A percentile compares a stretch with the other conserved stretches of the same genome.
Conservation (phyloP, 2,113 vertebrate species). For the Poeciliopsis prolifica region DNA sequence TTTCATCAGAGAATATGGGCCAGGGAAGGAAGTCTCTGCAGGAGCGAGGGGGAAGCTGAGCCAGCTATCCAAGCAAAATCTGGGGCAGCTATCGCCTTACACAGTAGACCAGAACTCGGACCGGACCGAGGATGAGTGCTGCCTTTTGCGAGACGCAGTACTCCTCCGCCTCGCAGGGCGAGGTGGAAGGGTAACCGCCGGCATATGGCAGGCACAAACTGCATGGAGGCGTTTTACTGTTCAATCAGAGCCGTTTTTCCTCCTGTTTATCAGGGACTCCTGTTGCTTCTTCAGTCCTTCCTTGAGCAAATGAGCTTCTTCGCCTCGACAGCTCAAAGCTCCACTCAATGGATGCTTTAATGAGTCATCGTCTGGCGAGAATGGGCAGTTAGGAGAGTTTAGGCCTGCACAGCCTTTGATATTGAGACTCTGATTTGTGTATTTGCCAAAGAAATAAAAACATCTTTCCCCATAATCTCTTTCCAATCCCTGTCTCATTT, state of each 20-base stretch:
- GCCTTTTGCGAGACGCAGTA: slow-evolving; percentile 2
- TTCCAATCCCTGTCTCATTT: slow-evolving; percentile 56
- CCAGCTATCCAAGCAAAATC: slow-evolving; percentile 56
- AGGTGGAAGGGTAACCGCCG: background rate
- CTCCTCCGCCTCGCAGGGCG: background rate
- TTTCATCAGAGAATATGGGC: slow-evolving; percentile 70
- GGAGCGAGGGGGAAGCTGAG: slow-evolving; percentile 30
- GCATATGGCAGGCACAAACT: background rate
- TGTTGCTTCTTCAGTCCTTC: slow-evolving; percentile 6
- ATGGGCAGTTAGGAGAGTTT: slow-evolving; percentile 38
- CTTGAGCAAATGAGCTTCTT: slow-evolving; percentile 27
- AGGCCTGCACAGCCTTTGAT: slow-evolving; percentile 59
- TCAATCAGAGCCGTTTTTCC: slow-evolving; percentile 24
- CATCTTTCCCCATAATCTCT: slow-evolving; percentile 46
- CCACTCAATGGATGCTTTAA: slow-evolving; percentile 48
- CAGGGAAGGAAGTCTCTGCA: slow-evolving; percentile 58
- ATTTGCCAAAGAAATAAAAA: slow-evolving; percentile 30
- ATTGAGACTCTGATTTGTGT: slow-evolving; percentile 57
- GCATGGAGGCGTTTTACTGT: slow-evolving; percentile 5
- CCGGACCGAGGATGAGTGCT: slow-evolving; percentile 17
- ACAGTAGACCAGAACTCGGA: slow-evolving; percentile 32
- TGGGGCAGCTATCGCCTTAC: slow-evolving; percentile 39
- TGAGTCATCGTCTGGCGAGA: slow-evolving; percentile 55
- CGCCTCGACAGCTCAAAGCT: slow-evolving; percentile 16
- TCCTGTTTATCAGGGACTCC: slow-evolving; percentile 10